Conservation (phyloP, 2,888 invertebrate genomes). For the Melinaea menophilus region DNA sequence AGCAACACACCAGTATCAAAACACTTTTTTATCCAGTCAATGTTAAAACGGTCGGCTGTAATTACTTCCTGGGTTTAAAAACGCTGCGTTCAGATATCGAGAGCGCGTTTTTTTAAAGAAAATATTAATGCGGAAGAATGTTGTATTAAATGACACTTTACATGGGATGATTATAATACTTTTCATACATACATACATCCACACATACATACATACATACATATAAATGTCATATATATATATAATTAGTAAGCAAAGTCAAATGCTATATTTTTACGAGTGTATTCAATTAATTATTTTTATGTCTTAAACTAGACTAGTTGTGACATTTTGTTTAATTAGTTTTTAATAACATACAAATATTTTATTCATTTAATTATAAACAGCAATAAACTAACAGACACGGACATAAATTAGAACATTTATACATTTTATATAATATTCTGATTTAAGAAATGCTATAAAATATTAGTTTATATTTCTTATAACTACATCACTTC, state of each 20-base stretch:
- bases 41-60: constrained; percentile 35
- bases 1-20: constrained; percentile 22
- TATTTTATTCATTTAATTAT: neutral
- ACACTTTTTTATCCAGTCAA: constrained; percentile 29
- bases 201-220: no score
- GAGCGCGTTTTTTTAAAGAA: constrained; percentile 26
- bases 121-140: constrained; percentile 46
- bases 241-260: neutral
- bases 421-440: neutral
- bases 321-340: constrained; percentile 1
- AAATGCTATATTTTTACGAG: neutral
- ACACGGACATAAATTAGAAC: neutral
- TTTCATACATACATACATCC: constrained; percentile 47
- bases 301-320: constrained; percentile 3
- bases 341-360: neutral
- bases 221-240: neutral
- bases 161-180: constrained; percentile 49
- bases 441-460: neutral
- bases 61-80: constrained; percentile 36
- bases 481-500: neutral
- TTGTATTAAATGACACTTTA: constrained; percentile 56
- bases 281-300: neutral
- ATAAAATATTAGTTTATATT: neutral
- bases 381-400: neutral
- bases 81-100: constrained; percentile 29